These are phyloP conservation scores for Artibeus lituratus DNA, from an alignment of 2,797 vertebrate genomes.

Conservation along the genomic window DNA sequence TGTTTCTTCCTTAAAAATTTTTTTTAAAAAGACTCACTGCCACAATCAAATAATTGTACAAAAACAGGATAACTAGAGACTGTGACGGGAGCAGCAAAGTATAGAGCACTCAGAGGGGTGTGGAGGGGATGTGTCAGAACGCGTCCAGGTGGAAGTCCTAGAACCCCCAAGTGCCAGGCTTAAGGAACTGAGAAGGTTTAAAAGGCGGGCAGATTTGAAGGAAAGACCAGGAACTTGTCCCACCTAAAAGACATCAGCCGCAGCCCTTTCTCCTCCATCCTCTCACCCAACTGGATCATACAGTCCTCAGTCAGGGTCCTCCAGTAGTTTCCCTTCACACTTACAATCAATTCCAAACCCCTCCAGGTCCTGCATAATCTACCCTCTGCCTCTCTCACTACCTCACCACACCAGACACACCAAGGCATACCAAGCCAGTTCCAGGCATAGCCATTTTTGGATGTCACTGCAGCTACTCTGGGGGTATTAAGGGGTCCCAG, in stretches of 20 bases:
- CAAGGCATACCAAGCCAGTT: background rate
- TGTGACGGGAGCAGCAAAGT: background rate
- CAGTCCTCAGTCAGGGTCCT: background rate
- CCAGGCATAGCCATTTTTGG: background rate
- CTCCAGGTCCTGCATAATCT: background rate
- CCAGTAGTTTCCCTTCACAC: background rate
- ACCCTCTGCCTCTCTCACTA: no score
- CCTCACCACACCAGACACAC: background rate
- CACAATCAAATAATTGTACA: background rate
- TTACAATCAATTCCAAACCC: background rate
- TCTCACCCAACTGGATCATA: background rate
- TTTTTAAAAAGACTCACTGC: background rate
- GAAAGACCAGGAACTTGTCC: background rate
- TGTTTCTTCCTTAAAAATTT: background rate
- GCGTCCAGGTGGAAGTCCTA: background rate
- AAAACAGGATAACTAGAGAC: background rate
- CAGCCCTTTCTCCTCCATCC: background rate
- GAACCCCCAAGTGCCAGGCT: background rate
- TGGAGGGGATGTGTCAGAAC: background rate
- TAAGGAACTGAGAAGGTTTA: background rate
- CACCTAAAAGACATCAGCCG: background rate
- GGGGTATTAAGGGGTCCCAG: background rate
- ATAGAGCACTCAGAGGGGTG: rapidly evolving
- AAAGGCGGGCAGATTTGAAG: background rate
- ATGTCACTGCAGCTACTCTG: background rate